Conservation (phyloP, 2,888 invertebrate species). For the Athripsodes cinereus region DNA sequence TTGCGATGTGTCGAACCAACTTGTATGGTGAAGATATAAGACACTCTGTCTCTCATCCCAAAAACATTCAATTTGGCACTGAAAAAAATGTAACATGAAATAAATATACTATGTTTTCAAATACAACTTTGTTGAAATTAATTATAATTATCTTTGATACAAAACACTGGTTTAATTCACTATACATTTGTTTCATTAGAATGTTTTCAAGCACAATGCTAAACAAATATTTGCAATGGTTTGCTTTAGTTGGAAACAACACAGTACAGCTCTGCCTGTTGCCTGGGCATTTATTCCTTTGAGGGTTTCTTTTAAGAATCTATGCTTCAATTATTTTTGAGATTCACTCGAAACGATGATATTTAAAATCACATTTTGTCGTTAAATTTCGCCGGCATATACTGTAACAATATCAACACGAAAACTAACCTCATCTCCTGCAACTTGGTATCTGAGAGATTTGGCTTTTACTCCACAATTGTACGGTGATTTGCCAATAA, state of each 20-base stretch:
- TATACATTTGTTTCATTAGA: too few relatives aligned
- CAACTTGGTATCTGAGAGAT: slow-evolving; percentile 47
- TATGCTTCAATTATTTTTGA: too few relatives aligned
- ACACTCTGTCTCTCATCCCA: slow-evolving; percentile 49
- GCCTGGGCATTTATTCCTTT: too few relatives aligned
- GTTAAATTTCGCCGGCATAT: neutral
- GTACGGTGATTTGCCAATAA: slow-evolving; percentile 65
- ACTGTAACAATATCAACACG: neutral
- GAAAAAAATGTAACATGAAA: too few relatives aligned
- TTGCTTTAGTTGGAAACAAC: too few relatives aligned
- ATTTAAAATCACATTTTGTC: too few relatives aligned
- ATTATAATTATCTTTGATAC: neutral
- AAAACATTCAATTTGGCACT: slow-evolving; percentile 54
- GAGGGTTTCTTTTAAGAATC: too few relatives aligned
- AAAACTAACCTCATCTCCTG: slow-evolving; percentile 38
- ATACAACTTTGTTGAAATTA: neutral
- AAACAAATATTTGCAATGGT: too few relatives aligned
- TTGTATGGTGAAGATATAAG: slow-evolving; percentile 51
- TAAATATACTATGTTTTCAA: neutral
- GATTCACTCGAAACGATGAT: too few relatives aligned
- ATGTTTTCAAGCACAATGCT: too few relatives aligned
- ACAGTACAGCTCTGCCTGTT: too few relatives aligned
- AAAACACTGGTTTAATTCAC: too few relatives aligned
- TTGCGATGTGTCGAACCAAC: slow-evolving; percentile 41
- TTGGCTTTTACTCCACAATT: slow-evolving; percentile 61